Conservation (phyloP, 1,140 invertebrate species). For the Ceratosolen fusciceps region DNA sequence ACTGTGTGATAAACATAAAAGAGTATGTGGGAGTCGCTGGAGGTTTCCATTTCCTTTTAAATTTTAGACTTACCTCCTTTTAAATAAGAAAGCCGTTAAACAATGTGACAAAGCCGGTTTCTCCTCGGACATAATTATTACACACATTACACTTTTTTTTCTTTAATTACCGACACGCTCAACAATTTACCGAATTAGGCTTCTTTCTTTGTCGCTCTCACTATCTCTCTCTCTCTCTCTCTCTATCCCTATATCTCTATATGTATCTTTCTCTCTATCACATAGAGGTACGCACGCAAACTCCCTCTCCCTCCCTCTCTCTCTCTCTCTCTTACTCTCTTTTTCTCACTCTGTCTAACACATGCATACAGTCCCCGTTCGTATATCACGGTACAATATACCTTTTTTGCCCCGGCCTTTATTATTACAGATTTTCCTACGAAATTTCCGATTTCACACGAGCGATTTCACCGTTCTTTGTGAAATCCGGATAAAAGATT, state of each 20-base stretch:
- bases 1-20: too few species aligned
- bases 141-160: conserved; percentile 44
- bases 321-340: too few species aligned
- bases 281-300: too few species aligned
- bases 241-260: background rate
- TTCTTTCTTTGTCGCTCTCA: background rate
- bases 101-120: conserved; percentile 48
- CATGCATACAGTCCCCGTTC: background rate
- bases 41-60: background rate
- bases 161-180: background rate
- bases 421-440: conserved; percentile 21
- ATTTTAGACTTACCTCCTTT: conserved; percentile 44
- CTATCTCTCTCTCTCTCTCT: background rate
- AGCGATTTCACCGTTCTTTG: conserved; percentile 33
- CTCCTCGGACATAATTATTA: conserved; percentile 48
- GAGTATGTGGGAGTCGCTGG: background rate
- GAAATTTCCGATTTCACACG: conserved; percentile 34
- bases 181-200: conserved; percentile 12
- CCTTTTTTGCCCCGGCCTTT: background rate
- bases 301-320: too few species aligned
- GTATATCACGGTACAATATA: background rate
- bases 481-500: conserved; percentile 45
- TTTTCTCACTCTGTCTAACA: background rate
- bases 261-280: background rate
- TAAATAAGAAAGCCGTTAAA: conserved; percentile 47